These are phyloP conservation scores for Laterallus jamaicensis DNA, from an alignment of 2,113 vertebrate genomes.

Conservation along the genomic window DNA sequence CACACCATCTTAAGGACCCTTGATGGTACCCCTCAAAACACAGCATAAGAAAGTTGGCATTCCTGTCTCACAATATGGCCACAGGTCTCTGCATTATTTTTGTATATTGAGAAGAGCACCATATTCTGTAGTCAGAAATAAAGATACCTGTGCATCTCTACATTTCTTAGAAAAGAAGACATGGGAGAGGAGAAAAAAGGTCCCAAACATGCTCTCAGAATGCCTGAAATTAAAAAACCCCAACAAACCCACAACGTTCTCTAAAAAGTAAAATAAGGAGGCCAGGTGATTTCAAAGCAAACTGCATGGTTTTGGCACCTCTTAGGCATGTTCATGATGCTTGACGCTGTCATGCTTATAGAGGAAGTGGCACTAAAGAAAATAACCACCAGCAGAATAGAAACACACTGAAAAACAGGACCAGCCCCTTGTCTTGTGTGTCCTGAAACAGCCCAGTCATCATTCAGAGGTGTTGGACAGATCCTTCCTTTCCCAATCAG, in stretches of 20 bases:
- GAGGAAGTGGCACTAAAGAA: neutral
- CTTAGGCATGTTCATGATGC: neutral
- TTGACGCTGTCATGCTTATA: neutral
- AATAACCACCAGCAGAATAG: neutral
- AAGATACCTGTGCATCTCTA: neutral
- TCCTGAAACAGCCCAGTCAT: neutral
- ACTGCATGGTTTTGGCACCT: neutral
- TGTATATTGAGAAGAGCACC: neutral
- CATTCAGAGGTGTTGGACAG: fast-evolving
- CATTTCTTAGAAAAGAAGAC: neutral
- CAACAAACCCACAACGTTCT: neutral
- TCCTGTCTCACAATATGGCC: neutral
- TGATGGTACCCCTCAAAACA: neutral
- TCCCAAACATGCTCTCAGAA: neutral
- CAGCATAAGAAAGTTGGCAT: neutral
- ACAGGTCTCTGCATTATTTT: neutral
- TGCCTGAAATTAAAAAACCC: neutral
- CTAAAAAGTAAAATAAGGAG: neutral
- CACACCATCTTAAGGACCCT: neutral
- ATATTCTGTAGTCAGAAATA: neutral
- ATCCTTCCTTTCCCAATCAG: neutral
- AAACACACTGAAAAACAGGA: neutral
- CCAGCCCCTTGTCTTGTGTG: neutral
- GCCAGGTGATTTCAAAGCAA: neutral
- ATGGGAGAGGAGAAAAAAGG: neutral